Conservation (phyloP, 1,140 invertebrate species). For the Drosophila serrata region DNA sequence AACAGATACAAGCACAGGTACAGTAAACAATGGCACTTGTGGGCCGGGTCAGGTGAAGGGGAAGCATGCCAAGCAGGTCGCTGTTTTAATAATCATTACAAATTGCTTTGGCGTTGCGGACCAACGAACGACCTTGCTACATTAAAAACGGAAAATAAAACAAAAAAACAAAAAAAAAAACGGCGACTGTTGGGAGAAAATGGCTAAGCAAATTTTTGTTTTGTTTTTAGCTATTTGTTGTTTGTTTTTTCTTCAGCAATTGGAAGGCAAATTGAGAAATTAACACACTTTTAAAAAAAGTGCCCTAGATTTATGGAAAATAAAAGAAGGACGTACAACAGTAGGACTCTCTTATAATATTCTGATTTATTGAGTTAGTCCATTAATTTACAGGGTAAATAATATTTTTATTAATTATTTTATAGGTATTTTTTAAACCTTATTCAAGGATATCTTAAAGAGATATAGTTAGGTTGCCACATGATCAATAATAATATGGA, state of each 20-base stretch:
- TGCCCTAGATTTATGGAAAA: neutral
- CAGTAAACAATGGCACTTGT: slow-evolving; percentile 46
- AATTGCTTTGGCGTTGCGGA: slow-evolving; percentile 74
- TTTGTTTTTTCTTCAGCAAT: slow-evolving; percentile 3
- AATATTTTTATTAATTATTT: too few species aligned
- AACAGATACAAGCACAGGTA: slow-evolving; percentile 61
- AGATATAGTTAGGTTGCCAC: neutral
- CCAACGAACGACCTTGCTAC: slow-evolving; percentile 82
- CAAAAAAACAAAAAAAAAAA: slow-evolving; percentile 22
- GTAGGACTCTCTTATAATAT: too few species aligned
- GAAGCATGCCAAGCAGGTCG: slow-evolving; percentile 63
- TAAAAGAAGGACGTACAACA: neutral
- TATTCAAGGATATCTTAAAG: neutral
- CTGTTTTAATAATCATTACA: slow-evolving; percentile 82
- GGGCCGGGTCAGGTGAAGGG: slow-evolving; percentile 46
- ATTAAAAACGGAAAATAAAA: slow-evolving; percentile 64
- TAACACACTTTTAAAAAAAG: slow-evolving; percentile 17
- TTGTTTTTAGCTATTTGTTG: neutral
- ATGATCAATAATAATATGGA: neutral
- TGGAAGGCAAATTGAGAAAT: slow-evolving; percentile 48
- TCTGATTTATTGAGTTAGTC: neutral
- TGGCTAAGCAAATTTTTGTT: slow-evolving; percentile 25
- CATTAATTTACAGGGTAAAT: too few species aligned
- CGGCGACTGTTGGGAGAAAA: slow-evolving; percentile 37
- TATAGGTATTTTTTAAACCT: neutral